Percentiles rank a stretch among this genome's conserved stretches.
These are phyloP conservation scores for Osmerus mordax DNA, from an alignment of 2,113 vertebrate species.

Conservation along the genomic window DNA sequence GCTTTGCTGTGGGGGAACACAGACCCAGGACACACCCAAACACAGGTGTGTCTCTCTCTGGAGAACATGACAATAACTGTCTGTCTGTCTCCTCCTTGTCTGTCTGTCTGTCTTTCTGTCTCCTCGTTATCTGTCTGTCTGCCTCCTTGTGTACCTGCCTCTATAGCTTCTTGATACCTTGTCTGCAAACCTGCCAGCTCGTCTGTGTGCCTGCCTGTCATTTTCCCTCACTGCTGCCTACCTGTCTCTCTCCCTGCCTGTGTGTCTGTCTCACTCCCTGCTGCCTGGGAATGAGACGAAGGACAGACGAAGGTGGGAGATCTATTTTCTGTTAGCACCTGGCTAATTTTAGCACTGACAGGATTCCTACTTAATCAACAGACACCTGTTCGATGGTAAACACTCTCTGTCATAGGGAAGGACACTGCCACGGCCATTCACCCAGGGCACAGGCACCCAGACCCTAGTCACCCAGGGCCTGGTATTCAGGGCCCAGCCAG, in stretches of 20 bases:
- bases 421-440: background rate
- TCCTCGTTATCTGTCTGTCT: background rate
- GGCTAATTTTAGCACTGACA: conserved; percentile 32
- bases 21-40: too few relatives aligned
- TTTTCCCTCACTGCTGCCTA: background rate
- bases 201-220: background rate
- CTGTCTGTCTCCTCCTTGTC: background rate
- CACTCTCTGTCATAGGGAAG: background rate
- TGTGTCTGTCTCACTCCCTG: background rate
- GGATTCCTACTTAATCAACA: conserved; percentile 16
- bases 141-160: background rate
- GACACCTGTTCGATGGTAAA: conserved; percentile 29
- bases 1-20: too few relatives aligned
- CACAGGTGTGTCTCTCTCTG: background rate
- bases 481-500: too few relatives aligned
- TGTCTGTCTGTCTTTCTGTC: background rate
- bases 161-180: background rate
- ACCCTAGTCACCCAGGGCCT: too few relatives aligned
- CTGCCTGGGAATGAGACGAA: conserved; percentile 1
- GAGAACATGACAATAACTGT: background rate
- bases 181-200: background rate
- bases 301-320: background rate
- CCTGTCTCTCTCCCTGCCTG: conserved; percentile 2
- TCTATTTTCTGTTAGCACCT: conserved; percentile 19
- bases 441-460: background rate